phyloP scores from a whole-genome alignment of 2,888 invertebrate genomes.

The Cryptus viduatorius region DNA sequence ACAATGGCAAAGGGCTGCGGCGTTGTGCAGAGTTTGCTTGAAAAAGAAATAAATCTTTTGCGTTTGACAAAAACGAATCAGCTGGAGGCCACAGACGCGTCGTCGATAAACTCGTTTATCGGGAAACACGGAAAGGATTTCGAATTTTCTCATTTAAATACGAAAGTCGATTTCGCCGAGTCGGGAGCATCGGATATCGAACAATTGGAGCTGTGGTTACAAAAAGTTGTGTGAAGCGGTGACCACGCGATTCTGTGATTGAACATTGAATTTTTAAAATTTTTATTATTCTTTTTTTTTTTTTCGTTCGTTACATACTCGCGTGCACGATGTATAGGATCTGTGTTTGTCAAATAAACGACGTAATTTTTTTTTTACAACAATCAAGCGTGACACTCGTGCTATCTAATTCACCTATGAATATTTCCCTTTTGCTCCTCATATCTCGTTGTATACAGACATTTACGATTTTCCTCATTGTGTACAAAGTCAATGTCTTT shows the following conservation, averaged over 20 bases:
- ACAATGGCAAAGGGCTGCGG: conserved; percentile 93
- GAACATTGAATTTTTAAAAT: neutral
- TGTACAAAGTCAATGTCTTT: conserved; percentile 32
- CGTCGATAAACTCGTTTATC: conserved; percentile 88
- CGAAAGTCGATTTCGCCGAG: conserved; percentile 90
- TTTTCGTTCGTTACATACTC: neutral
- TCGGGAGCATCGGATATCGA: conserved; percentile 88
- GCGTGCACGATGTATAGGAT: neutral
- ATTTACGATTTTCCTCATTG: conserved; percentile 5
- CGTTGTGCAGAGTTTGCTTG: conserved; percentile 92
- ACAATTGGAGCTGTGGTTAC: conserved; percentile 91
- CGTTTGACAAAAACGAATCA: conserved; percentile 94
- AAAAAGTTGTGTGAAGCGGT: conserved; percentile 85
- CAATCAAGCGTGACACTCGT: conserved; percentile 9
- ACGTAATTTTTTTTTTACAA: conserved; percentile 9
- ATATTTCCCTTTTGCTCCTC: conserved; percentile 10
- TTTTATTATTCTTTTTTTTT: conserved; percentile 12
- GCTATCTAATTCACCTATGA: conserved; percentile 28
- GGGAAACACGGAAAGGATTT: conserved; percentile 94
- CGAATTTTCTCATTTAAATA: conserved; percentile 91
- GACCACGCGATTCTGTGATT: neutral
- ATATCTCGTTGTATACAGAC: conserved; percentile 7
- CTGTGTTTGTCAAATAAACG: conserved; percentile 37
- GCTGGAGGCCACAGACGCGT: conserved; percentile 91
- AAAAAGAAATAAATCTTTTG: conserved; percentile 97